A percentile compares a stretch with the other conserved stretches of the same genome.
phyloP scores from a whole-genome alignment of 2,888 invertebrate species.

The Drosophila ochracea region DNA sequence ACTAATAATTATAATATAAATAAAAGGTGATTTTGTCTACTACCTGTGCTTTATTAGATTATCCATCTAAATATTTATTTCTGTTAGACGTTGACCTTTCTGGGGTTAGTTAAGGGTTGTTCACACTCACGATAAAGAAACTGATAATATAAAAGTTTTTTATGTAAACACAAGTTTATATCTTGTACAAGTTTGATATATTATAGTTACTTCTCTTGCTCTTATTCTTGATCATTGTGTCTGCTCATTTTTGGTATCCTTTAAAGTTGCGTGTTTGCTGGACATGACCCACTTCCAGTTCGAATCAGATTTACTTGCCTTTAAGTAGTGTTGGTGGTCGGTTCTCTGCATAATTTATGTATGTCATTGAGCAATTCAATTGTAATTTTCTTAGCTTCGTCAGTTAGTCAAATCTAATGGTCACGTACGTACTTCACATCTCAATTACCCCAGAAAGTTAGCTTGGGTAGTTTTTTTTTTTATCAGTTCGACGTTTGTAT shows the following conservation, averaged over 20 bases:
- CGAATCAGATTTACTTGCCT: slow-evolving; percentile 17
- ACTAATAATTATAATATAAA: slow-evolving; percentile 40
- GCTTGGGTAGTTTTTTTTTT: slow-evolving; percentile 4
- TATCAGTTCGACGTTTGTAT: slow-evolving; percentile 20
- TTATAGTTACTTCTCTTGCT: not conserved
- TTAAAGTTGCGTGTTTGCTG: slow-evolving; percentile 40
- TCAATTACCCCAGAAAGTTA: slow-evolving; percentile 29
- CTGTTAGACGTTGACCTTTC: not conserved
- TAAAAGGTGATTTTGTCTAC: slow-evolving; percentile 30
- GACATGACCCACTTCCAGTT: slow-evolving; percentile 16
- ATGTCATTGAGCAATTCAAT: slow-evolving; percentile 46
- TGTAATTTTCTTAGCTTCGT: slow-evolving; percentile 14
- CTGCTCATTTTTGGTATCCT: slow-evolving; percentile 17
- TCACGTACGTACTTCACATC: slow-evolving; percentile 30
- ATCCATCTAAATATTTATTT: not conserved
- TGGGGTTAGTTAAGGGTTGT: not conserved
- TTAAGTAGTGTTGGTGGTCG: slow-evolving; percentile 16
- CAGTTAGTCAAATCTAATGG: slow-evolving; percentile 39
- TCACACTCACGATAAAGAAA: not conserved
- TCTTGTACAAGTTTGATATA: not conserved
- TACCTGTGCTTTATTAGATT: slow-evolving; percentile 11
- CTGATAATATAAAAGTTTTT: not conserved
- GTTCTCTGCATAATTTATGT: slow-evolving; percentile 45
- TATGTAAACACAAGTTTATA: not conserved
- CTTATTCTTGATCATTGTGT: not conserved